phyloP scores from a whole-genome alignment of 2,888 invertebrate species.

The Entomobrya multifasciata region DNA sequence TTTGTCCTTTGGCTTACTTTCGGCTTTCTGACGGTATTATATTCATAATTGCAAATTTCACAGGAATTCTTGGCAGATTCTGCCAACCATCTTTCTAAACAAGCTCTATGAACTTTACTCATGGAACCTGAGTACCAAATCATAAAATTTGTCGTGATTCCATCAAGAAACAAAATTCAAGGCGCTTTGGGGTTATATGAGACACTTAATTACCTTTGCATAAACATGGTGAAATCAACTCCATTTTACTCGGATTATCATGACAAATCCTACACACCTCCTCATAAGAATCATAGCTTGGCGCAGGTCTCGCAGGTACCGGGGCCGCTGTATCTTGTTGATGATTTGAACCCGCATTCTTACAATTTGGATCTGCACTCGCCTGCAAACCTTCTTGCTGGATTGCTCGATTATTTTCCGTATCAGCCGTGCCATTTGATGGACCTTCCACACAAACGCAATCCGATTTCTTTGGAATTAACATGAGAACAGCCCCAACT shows the following conservation, averaged over 20 bases:
- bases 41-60: slow-evolving; percentile 75
- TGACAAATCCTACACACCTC: slow-evolving; percentile 78
- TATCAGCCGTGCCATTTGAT: too few species aligned
- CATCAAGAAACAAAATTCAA: not conserved
- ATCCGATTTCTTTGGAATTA: slow-evolving; percentile 63
- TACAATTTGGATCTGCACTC: too few species aligned
- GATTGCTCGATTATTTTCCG: slow-evolving; percentile 41
- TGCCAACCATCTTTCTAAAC: slow-evolving; percentile 79
- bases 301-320: slow-evolving; percentile 37
- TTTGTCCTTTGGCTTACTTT: slow-evolving; percentile 74
- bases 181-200: too few species aligned
- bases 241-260: slow-evolving; percentile 77
- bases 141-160: not conserved
- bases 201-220: slow-evolving; percentile 77
- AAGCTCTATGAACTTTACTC: slow-evolving; percentile 78
- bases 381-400: not conserved
- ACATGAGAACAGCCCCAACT: slow-evolving; percentile 59
- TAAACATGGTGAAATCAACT: slow-evolving; percentile 77
- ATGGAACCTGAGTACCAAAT: slow-evolving; percentile 76
- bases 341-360: not conserved
- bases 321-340: not conserved
- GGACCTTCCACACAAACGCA: slow-evolving; percentile 32
- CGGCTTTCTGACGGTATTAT: slow-evolving; percentile 75
- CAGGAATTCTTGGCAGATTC: slow-evolving; percentile 78
- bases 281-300: slow-evolving; percentile 72